A percentile compares a stretch with the other conserved stretches of the same genome.
phyloP scores from a whole-genome alignment of 1,140 invertebrate species.

The Nephila pilipes region DNA sequence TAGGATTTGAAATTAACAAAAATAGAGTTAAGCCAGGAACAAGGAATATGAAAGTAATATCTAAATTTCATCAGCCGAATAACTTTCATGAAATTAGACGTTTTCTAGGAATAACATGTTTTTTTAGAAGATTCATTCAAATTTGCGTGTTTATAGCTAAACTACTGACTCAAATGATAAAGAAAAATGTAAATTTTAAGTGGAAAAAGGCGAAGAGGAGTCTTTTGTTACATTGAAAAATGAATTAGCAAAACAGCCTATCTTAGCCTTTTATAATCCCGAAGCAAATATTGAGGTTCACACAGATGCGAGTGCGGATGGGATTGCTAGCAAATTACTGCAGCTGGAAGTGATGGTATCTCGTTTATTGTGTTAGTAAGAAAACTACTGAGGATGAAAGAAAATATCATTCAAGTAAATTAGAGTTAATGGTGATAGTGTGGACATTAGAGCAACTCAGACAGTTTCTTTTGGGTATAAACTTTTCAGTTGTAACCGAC shows the following conservation, averaged over 20 bases:
- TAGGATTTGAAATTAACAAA: slow-evolving; percentile 74
- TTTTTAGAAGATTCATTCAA: slow-evolving; percentile 69
- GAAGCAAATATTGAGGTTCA: slow-evolving; percentile 13
- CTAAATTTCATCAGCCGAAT: slow-evolving; percentile 73
- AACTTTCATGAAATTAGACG: slow-evolving; percentile 37
- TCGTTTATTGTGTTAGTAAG: no score
- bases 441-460: no score
- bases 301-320: no score
- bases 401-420: no score
- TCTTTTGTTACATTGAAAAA: background rate
- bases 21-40: slow-evolving; percentile 67
- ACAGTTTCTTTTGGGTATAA: no score
- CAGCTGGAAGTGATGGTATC: no score
- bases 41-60: slow-evolving; percentile 70
- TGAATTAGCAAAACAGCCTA: no score
- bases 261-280: background rate
- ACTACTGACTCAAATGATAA: background rate
- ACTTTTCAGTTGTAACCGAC: no score
- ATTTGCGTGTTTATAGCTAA: background rate
- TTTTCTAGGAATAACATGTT: slow-evolving; percentile 77
- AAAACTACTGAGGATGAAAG: no score
- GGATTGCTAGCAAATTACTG: no score
- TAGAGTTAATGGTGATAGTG: slow-evolving; percentile 10
- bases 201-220: background rate
- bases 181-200: slow-evolving; percentile 16